Conservation (phyloP, 2,113 vertebrate species). For the Trogon melanurus region DNA sequence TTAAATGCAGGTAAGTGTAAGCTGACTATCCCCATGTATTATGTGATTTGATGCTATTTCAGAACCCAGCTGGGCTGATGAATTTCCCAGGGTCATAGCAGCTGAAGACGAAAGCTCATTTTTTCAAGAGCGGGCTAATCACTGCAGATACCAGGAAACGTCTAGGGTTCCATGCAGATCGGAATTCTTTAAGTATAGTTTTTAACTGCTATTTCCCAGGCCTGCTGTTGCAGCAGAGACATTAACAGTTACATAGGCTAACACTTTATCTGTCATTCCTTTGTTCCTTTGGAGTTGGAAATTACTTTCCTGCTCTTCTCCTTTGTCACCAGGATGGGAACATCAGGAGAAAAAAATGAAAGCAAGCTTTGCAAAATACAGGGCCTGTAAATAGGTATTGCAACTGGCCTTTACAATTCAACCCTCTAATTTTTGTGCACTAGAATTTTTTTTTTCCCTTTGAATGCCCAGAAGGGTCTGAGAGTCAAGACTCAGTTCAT, state of each 20-base stretch:
- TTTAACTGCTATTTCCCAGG: background rate
- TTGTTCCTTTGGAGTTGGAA: background rate
- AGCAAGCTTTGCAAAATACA: background rate
- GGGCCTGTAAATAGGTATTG: background rate
- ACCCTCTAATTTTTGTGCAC: background rate
- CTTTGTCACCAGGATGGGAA: background rate
- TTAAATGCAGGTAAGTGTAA: conserved; percentile 70
- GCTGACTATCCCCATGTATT: conserved; percentile 23
- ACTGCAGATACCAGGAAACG: background rate
- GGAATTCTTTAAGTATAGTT: background rate
- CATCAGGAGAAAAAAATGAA: background rate
- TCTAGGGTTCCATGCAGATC: background rate
- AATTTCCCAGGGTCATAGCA: background rate
- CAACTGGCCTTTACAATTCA: background rate
- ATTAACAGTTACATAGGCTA: background rate
- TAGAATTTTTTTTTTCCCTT: background rate
- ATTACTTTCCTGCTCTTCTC: background rate
- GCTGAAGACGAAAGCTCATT: background rate
- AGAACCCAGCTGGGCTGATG: background rate
- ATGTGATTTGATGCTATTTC: background rate
- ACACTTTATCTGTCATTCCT: background rate
- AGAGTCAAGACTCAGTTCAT: background rate
- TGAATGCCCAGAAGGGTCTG: background rate
- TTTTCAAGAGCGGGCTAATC: background rate
- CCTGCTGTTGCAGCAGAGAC: background rate